Percentiles rank a stretch among this genome's conserved stretches.
Evolutionary conservation across 2,797 vertebrate species (phyloP).

Genomic region (Spinus pinus): DNA sequence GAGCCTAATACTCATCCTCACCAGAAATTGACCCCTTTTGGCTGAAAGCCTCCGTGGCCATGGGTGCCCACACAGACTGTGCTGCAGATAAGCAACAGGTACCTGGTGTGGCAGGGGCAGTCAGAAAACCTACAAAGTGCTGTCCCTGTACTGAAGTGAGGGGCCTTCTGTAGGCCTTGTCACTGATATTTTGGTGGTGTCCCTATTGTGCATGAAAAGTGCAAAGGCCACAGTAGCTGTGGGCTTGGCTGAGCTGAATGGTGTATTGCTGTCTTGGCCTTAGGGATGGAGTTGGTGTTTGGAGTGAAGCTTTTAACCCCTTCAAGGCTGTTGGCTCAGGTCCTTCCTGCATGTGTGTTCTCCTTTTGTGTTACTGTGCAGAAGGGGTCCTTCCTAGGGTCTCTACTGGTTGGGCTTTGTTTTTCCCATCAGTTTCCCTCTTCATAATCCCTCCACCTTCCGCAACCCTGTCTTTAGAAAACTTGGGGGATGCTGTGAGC

Average conservation of each 20-base stretch:
- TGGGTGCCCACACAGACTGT: not conserved
- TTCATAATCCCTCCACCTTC: not conserved
- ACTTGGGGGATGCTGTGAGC: not conserved
- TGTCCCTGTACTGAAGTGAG: not conserved
- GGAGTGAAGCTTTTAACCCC: not conserved
- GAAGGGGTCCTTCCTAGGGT: not conserved
- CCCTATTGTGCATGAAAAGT: not conserved
- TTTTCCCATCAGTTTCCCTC: not conserved
- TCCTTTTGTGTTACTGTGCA: not conserved
- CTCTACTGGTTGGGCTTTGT: not conserved
- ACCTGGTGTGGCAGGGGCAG: rapidly evolving
- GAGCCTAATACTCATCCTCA: not conserved
- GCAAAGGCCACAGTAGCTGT: not conserved
- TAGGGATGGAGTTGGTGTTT: not conserved
- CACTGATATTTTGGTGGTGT: not conserved
- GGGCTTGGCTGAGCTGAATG: not conserved
- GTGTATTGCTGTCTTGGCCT: not conserved
- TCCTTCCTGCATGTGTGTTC: not conserved
- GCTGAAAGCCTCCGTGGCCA: rapidly evolving
- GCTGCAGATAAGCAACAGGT: not conserved
- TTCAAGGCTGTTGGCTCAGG: not conserved
- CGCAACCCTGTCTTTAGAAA: not conserved
- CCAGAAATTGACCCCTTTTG: not conserved
- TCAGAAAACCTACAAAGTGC: not conserved
- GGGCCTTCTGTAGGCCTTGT: not conserved